Percentiles rank a stretch among this genome's conserved stretches.
These are phyloP conservation scores for Stomatorhinus ivindoensis DNA, from an alignment of 2,113 vertebrate genomes.

Conservation along the genomic window DNA sequence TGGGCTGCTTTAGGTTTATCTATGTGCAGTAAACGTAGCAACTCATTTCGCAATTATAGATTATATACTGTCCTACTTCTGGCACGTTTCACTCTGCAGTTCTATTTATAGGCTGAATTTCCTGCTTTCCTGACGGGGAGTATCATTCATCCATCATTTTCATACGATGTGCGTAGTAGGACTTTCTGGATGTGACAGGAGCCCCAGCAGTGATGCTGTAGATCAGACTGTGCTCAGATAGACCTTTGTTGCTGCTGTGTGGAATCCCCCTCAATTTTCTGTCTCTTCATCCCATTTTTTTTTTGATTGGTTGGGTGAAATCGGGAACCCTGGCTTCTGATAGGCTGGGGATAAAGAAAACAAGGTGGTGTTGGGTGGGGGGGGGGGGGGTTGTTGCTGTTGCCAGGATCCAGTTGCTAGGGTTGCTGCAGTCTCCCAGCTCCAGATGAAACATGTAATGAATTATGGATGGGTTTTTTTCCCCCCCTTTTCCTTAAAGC, in stretches of 20 bases:
- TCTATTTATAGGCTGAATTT: neutral
- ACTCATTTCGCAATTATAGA: neutral
- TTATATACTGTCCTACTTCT: neutral
- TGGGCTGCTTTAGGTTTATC: neutral
- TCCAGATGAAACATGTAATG: conserved; percentile 77
- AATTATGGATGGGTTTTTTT: conserved; percentile 81
- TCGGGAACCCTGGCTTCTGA: conserved; percentile 52
- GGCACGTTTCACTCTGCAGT: neutral
- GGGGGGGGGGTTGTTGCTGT: conserved; percentile 56
- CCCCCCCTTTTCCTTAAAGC: conserved; percentile 60
- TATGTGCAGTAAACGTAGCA: neutral
- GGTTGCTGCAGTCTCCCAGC: conserved; percentile 64
- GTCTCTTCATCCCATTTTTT: conserved; percentile 14
- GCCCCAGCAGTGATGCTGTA: neutral
- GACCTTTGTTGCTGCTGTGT: conserved; percentile 27
- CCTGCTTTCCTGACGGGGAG: neutral
- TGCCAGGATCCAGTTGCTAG: conserved; percentile 90
- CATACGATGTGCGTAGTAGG: neutral
- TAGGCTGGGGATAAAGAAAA: conserved; percentile 51
- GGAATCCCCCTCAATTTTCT: conserved; percentile 36
- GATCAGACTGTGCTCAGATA: conserved; percentile 28
- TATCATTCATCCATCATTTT: neutral
- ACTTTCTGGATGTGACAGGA: neutral
- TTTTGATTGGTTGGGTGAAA: conserved; percentile 55
- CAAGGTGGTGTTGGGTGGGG: conserved; percentile 6